Conservation (phyloP, 2,113 vertebrate genomes). For the Tauraco erythrolophus region DNA sequence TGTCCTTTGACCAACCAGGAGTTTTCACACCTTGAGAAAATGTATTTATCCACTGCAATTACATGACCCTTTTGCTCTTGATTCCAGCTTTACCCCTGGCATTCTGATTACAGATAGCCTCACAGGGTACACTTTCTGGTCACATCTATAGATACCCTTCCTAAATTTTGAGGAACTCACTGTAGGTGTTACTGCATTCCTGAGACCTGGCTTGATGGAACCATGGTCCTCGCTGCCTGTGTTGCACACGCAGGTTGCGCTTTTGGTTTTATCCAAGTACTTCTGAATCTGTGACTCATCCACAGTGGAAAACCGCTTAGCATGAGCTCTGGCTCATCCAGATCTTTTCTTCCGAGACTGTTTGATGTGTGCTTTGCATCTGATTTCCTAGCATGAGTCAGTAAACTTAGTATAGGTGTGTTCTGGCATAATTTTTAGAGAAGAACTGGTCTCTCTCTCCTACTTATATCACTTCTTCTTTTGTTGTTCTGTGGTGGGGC, state of each 20-base stretch:
- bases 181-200: neutral
- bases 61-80: neutral
- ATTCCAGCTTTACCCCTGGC: neutral
- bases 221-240: fast-evolving
- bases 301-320: neutral
- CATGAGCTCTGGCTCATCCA: neutral
- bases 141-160: neutral
- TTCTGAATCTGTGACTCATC: neutral
- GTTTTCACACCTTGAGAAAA: neutral
- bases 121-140: neutral
- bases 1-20: neutral
- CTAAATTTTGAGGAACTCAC: neutral
- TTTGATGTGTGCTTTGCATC: neutral
- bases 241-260: neutral
- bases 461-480: neutral
- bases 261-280: neutral
- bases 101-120: neutral
- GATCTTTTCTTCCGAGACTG: neutral
- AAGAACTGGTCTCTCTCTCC: neutral
- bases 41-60: neutral
- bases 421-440: neutral
- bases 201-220: neutral
- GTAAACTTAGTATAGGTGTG: neutral
- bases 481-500: neutral
- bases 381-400: conserved; percentile 14